Conservation (phyloP, 2,113 vertebrate genomes). For the Neogobius melanostomus region DNA sequence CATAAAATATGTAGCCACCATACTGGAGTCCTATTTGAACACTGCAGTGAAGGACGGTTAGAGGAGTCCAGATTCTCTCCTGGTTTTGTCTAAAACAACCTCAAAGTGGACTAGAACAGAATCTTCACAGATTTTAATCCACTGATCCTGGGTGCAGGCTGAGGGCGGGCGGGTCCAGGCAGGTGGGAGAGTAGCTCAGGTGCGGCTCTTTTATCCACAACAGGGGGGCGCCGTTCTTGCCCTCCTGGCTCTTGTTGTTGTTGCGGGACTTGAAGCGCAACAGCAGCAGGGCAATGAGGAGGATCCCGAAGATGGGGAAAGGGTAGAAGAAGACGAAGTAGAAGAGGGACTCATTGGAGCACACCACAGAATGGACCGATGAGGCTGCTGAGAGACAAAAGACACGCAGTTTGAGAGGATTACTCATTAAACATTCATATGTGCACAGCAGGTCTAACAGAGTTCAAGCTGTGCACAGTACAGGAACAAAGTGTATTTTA, state of each 20-base stretch:
- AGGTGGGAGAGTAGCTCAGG: conserved; percentile 97
- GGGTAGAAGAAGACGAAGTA: conserved; percentile 99
- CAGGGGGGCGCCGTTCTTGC: conserved; percentile 96
- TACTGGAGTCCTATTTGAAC: conserved; percentile 55
- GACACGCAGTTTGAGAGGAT: background rate
- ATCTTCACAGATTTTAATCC: conserved; percentile 75
- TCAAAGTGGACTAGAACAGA: conserved; percentile 15
- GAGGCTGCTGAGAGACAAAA: conserved; percentile 75
- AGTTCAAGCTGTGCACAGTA: no score
- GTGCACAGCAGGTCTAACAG: no score
- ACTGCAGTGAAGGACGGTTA: conserved; percentile 66
- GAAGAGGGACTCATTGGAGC: conserved; percentile 93
- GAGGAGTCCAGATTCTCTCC: conserved; percentile 67
- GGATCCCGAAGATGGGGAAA: conserved; percentile 95
- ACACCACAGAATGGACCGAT: conserved; percentile 89
- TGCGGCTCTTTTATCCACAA: conserved; percentile 99
- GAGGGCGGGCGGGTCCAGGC: conserved; percentile 93
- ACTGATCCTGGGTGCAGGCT: conserved; percentile 97
- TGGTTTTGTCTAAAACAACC: conserved; percentile 54
- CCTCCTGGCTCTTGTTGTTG: conserved; percentile 91
- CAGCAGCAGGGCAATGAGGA: conserved; percentile 92
- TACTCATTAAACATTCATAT: background rate
- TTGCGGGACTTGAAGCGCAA: conserved; percentile 91
- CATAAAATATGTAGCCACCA: conserved; percentile 59
- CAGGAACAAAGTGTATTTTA: no score